phyloP scores from a whole-genome alignment of 1,140 invertebrate species.

The Lysiphlebus fabarum region DNA sequence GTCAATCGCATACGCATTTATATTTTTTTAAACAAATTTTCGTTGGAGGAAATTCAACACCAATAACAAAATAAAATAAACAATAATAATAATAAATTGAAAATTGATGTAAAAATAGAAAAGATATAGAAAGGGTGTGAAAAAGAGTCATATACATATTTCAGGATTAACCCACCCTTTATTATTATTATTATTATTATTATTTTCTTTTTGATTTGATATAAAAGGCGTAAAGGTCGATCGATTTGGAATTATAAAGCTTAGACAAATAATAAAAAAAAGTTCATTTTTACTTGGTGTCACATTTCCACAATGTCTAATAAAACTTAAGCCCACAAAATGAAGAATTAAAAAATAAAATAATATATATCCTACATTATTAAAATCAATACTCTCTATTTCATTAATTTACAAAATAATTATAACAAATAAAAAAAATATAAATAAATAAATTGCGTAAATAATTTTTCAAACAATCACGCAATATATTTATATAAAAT shows the following conservation, averaged over 20 bases:
- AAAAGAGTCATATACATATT: conserved; percentile 21
- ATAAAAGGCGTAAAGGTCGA: conserved; percentile 21
- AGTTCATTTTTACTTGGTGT: conserved; percentile 20
- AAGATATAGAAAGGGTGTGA: neutral
- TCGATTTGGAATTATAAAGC: conserved; percentile 31
- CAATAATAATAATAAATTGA: neutral
- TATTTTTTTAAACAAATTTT: no score
- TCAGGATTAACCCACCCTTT: conserved; percentile 29
- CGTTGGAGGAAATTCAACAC: neutral
- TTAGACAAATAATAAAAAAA: conserved; percentile 35
- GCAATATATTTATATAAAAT: neutral
- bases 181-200: neutral
- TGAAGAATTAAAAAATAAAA: conserved; percentile 13
- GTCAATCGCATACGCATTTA: no score
- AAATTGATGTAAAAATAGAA: neutral
- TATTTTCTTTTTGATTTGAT: neutral
- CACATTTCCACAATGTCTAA: no score
- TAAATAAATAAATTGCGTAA: neutral
- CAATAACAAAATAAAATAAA: neutral
- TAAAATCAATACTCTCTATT: neutral
- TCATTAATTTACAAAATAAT: neutral
- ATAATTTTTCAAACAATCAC: neutral
- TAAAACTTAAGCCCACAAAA: neutral
- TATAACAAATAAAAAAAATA: neutral
- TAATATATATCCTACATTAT: no score